Percentiles rank a stretch among this genome's conserved stretches.
Conservation (phyloP, 2,797 vertebrate genomes). For the Myotis myotis region DNA sequence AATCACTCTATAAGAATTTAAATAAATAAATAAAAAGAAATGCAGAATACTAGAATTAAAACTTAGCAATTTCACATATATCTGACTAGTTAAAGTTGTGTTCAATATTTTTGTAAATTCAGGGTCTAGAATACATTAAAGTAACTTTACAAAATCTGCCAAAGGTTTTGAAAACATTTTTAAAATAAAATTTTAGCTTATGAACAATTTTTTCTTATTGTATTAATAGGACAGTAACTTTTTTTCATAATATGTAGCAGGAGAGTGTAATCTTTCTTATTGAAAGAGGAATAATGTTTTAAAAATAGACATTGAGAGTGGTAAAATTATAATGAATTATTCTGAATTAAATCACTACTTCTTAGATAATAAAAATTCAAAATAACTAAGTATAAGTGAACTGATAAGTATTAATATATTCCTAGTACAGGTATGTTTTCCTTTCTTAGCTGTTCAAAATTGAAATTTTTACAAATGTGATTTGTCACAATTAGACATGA, state of each 20-base stretch:
- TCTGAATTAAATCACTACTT: not conserved
- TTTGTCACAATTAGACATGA: not conserved
- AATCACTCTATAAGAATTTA: not conserved
- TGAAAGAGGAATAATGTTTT: conserved; percentile 40
- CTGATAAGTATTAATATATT: conserved; percentile 10
- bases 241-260: not conserved
- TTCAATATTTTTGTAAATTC: not conserved
- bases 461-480: not conserved
- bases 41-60: conserved; percentile 3
- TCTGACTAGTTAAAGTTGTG: not conserved
- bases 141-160: not conserved
- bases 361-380: conserved; percentile 16
- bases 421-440: not conserved
- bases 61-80: not conserved
- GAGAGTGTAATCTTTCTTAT: not conserved
- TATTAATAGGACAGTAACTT: not conserved
- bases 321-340: conserved; percentile 33
- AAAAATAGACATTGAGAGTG: not conserved
- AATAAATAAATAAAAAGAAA: conserved; percentile 33
- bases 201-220: not conserved
- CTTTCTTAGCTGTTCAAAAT: conserved; percentile 16
- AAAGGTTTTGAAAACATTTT: conserved; percentile 8
- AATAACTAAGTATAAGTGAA: conserved; percentile 5
- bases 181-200: conserved; percentile 19
- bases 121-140: conserved; percentile 14